Base-by-base conservation (phyloP, 2,113 vertebrate species). In the Amphiprion ocellaris region DNA sequence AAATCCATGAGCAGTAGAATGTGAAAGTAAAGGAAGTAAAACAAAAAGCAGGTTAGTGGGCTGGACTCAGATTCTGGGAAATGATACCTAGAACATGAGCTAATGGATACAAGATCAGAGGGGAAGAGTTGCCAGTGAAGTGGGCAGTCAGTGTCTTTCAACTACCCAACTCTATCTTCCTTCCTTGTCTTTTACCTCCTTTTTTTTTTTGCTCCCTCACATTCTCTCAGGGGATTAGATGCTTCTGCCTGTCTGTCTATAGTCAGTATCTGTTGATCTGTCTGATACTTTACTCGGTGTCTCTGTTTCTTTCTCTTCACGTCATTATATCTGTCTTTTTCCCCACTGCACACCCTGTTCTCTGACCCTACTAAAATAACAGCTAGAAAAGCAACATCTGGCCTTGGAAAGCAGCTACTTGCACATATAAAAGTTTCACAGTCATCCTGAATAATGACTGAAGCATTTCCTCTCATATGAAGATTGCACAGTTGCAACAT, bases 41-140 rank as follows among this genome's bases (percentile, higher is more conserved):
- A 79, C 73, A 90, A 72, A 86, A 74, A 68, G 61, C 82, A 75
- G 74, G 75, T 66, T 85, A 84, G 78, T 58, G 11, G 70, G 17
- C 63, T 55, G 44, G 61, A 54, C 39, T 55, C 19, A 10, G 23
- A 76, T 71, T 81, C 63, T 81, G 67, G 75, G 69, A 80, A 82
- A n/a, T 56, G 54, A 63, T 67, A 30, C 28, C 72, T n/a, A 33
- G n/a, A 65, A 56, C 67, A 50, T n/a, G 71, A 82, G 85, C 90
- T 87, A 87, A 33, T 37, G 70, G 81, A 78, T 7, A 26, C 69
- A 24, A 76, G 74, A 85, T 79, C 82, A 85, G 59, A 82, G 33
- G 28, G 69, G 77, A 50, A 17, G 74, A 86, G 66, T 28, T 82
- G 75, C 87, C 82, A 87, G 80, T 62, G 70, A 86, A 70, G 73